Conservation (phyloP, 2,113 vertebrate species). For the Paramormyrops kingsleyae region DNA sequence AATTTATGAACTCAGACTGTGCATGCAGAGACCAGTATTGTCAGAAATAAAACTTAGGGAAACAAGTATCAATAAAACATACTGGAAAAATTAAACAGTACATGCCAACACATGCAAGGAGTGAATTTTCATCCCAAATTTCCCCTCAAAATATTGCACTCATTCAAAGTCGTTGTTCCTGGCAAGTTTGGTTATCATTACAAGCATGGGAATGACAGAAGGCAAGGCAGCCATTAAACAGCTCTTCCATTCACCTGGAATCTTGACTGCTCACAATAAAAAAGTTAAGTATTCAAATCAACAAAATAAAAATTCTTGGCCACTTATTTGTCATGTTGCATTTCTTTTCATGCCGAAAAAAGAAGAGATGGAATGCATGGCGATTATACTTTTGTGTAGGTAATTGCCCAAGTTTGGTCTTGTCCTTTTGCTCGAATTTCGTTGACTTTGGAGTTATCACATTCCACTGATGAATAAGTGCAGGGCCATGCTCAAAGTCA, state of each 20-base stretch:
- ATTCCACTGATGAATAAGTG: background rate
- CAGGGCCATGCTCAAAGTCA: background rate
- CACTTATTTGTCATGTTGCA: background rate
- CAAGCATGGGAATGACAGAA: background rate
- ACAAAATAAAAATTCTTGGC: background rate
- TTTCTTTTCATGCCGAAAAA: background rate
- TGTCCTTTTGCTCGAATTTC: background rate
- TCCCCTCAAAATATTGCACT: conserved; percentile 1
- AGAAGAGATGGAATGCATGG: conserved; percentile 41
- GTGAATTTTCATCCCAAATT: background rate
- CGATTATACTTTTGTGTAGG: background rate
- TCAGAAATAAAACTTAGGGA: background rate
- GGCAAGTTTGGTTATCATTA: background rate
- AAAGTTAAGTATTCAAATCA: background rate
- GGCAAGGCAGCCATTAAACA: background rate
- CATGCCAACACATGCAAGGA: background rate
- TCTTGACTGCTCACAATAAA: background rate
- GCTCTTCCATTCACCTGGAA: background rate
- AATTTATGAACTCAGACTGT: background rate
- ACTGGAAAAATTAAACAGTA: background rate
- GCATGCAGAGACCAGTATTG: background rate
- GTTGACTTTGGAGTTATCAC: background rate
- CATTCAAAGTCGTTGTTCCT: background rate
- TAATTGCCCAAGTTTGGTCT: conserved; percentile 31
- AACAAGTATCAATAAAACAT: conserved; percentile 1